Evolutionary conservation across 2,797 vertebrate genomes (phyloP), one percentile per base, ranked within the genome.

Genomic region (Xenopus petersii): DNA sequence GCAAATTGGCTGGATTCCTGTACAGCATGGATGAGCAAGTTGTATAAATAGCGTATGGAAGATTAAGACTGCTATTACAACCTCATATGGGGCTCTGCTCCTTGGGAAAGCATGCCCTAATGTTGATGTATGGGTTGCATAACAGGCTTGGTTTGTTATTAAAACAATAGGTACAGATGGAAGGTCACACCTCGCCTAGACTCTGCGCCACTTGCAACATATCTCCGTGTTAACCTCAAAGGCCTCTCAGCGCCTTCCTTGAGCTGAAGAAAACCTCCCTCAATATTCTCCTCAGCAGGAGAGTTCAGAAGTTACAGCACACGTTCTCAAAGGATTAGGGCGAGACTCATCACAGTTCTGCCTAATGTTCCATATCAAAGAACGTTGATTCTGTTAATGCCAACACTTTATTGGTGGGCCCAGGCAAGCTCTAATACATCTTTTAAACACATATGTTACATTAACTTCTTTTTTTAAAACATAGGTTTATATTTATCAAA

Each of bases 41-140:
- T 86, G 80, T 73, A 81, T 75, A 87, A 86, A 84, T 84, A 84
- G 67, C 0, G 75, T 47, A 12, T 15, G 77, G 83, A 72, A 84
- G 83, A 86, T 82, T 68, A 83, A 81, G 73, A 0, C 80, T 51
- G 85, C 80, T 83, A 81, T 73, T 80, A 0, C 51, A 83, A 75
- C 80, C 85, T 65, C 86, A 80, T 2, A 10, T 72, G 63, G 82
- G 64, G 84, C 78, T 67, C 80, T 5, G 64, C 33, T 75, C 76
- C 67, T 63, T 12, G 2, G 0, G 51, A 71, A 77, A 74, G 71
- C 58, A 54, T 56, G 60, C 5, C 0, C 75, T 10, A 67, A 75
- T 63, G 75, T 74, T 70, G 36, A 12, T 73, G 73, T 12, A 11
- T 4, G 54, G 0, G 42, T 21, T 80, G 72, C 81, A 64, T 15